Percentiles rank a stretch among this genome's conserved stretches.
Evolutionary conservation across 2,888 invertebrate species (phyloP).

Genomic region (Brachylomia viminalis): DNA sequence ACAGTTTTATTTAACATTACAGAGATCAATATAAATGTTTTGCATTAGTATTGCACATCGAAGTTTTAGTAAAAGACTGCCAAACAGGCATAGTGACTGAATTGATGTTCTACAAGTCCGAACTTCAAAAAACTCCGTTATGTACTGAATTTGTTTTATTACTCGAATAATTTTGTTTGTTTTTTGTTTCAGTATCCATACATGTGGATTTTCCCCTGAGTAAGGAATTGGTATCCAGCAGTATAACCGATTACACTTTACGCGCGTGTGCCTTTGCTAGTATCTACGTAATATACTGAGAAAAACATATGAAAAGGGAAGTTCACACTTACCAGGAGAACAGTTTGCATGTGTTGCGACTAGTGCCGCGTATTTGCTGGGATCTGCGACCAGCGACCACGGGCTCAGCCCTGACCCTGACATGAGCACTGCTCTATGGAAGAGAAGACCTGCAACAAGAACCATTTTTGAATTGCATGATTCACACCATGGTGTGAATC

Average conservation of each 20-base stretch:
- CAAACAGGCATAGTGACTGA: neutral
- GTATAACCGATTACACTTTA: neutral
- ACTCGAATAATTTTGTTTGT: neutral
- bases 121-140: neutral
- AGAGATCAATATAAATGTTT: neutral
- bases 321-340: slow-evolving; percentile 90
- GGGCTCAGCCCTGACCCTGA: slow-evolving; percentile 97
- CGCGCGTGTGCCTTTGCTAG: neutral
- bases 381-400: slow-evolving; percentile 96
- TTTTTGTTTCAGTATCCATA: neutral
- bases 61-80: neutral
- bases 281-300: neutral
- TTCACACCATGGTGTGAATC: too few species aligned
- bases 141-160: neutral
- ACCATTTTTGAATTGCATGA: too few species aligned
- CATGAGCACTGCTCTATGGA: slow-evolving; percentile 97
- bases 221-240: neutral
- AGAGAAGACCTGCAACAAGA: slow-evolving; percentile 95
- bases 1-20: too few species aligned
- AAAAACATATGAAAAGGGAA: neutral
- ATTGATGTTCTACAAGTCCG: neutral
- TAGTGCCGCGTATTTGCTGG: slow-evolving; percentile 95
- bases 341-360: slow-evolving; percentile 97
- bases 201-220: too few species aligned
- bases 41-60: neutral